These are phyloP conservation scores for Heterohyrax brucei DNA, from an alignment of 2,797 vertebrate genomes.

Conservation along the genomic window DNA sequence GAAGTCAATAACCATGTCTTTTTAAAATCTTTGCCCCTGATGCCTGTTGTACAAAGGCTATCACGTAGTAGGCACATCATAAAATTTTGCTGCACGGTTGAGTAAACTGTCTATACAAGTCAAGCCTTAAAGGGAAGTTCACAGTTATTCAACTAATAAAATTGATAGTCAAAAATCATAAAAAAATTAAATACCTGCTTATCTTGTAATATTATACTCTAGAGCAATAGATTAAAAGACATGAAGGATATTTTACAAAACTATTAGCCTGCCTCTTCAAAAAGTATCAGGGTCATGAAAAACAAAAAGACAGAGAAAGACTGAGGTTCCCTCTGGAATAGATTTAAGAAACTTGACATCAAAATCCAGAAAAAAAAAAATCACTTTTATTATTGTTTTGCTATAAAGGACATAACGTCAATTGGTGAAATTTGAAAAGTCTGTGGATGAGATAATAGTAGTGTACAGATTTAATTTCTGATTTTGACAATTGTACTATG, in stretches of 20 bases:
- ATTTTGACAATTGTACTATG: background rate
- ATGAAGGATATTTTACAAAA: background rate
- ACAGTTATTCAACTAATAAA: conserved; percentile 49
- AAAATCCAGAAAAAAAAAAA: background rate
- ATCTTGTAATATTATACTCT: conserved; percentile 19
- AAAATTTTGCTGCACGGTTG: conserved; percentile 26
- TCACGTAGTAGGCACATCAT: background rate
- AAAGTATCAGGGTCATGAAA: conserved; percentile 34
- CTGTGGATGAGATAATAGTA: background rate
- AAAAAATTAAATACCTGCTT: conserved; percentile 28
- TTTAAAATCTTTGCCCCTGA: background rate
- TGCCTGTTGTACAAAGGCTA: background rate
- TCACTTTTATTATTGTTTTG: background rate
- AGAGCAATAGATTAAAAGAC: conserved; percentile 30
- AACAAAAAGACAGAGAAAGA: background rate
- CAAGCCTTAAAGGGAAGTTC: conserved; percentile 51
- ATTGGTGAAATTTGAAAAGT: conserved; percentile 1
- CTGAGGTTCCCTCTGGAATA: background rate
- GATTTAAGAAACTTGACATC: background rate
- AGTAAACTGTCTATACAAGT: conserved; percentile 49
- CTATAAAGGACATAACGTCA: background rate
- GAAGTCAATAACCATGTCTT: background rate
- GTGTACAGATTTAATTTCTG: conserved; percentile 8
- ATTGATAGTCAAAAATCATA: conserved; percentile 40
- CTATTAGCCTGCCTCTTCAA: background rate